Evolutionary conservation across 2,888 invertebrate genomes (phyloP).

Genomic region (Zaprionus lineosus): DNA sequence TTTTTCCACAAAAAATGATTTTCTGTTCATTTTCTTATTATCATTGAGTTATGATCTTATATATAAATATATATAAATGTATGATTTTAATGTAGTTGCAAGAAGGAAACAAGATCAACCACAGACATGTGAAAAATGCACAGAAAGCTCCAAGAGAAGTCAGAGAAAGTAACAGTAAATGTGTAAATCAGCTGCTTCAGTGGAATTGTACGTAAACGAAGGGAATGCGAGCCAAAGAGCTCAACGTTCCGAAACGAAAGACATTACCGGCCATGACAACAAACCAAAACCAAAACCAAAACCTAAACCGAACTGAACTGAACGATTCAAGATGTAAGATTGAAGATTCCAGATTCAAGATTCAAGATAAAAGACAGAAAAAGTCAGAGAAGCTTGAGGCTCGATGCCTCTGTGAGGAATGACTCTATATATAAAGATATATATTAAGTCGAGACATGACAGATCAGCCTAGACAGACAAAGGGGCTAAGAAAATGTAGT

Average conservation of each 20-base stretch:
- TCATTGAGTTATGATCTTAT: not conserved
- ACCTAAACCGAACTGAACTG: too few relatives aligned
- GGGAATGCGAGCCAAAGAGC: conserved; percentile 14
- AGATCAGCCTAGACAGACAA: conserved; percentile 50
- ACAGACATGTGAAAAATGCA: conserved; percentile 35
- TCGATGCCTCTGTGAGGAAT: not conserved
- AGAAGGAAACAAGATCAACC: conserved; percentile 59
- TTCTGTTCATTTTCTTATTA: conserved; percentile 8
- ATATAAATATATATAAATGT: not conserved
- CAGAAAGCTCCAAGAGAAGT: conserved; percentile 25
- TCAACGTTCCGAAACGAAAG: conserved; percentile 14
- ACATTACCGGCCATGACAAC: conserved; percentile 48
- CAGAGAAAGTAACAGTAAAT: conserved; percentile 2
- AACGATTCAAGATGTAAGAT: too few relatives aligned
- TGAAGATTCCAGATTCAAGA: too few relatives aligned
- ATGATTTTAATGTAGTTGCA: conserved; percentile 56
- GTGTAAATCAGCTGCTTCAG: conserved; percentile 68
- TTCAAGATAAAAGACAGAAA: too few relatives aligned
- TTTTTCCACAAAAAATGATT: conserved; percentile 4
- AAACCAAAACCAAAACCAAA: too few relatives aligned
- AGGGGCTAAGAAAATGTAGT: conserved; percentile 42
- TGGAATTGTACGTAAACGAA: conserved; percentile 33
- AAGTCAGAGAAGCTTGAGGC: too few relatives aligned
- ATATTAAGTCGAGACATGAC: conserved; percentile 32
- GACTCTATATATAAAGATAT: too few relatives aligned